Evolutionary conservation across 1,140 invertebrate genomes (phyloP), one percentile per base, ranked within the genome.

Genomic region (Euwallacea similis): DNA sequence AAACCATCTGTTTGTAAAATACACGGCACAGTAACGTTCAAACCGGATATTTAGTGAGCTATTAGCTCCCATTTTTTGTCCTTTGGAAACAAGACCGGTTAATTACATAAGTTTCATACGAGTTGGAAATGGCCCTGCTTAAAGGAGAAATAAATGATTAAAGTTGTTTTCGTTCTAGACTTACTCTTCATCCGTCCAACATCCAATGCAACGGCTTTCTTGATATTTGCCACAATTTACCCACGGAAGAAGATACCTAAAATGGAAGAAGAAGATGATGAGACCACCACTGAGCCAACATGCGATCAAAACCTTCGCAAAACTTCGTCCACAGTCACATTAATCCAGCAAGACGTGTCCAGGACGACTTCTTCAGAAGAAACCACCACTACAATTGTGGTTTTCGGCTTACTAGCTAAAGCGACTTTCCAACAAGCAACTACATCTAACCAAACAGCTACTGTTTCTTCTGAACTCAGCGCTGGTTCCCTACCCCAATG

Each of bases 211-310:
- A 15, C 15, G n/a, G 21, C 13, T 50, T 47, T 71, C 69, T 42
- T 71, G 69, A 71, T 71, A 71, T 44, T 42, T 2, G 33, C 69
- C 42, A 58, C n/a, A 15, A 73, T 73, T 21, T 41, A 59, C 13
- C 47, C 62, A 15, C 50, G 54, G 21, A 10, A 50, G 42, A 62
- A 72, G 54, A 9, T 61, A 13, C 56, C 16, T 33, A 83, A 81
- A 76, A 87, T 87, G 86, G 86, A 87, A 76, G 85, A 87, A 67
- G 86, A 87, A 73, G 86, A 87, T 47, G 85, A 87, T 70, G 83
- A 77, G 65, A 80, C 74, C 63, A 76, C 75, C 56, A 6, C 61
- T 11, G 62, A 65, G 11, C 63, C 43, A 7, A 11, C 33, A 7
- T 11, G 16, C 6, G 43, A 53, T 9, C 33, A 33, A 21, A 75